These are phyloP conservation scores for Rhogogaster chlorosoma DNA, from an alignment of 2,888 invertebrate species.

Conservation along the genomic window DNA sequence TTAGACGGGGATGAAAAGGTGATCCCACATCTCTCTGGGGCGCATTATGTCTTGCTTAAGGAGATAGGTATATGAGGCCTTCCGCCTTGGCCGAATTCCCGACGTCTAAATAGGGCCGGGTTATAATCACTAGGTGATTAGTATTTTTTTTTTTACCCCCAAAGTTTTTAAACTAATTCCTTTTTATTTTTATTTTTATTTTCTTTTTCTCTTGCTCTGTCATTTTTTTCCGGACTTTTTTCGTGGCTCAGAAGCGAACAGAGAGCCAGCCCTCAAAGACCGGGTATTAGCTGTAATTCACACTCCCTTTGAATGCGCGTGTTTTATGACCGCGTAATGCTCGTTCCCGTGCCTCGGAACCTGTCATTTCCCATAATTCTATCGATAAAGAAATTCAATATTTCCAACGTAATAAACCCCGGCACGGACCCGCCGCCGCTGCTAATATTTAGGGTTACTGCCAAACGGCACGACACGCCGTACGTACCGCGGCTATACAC, in stretches of 20 bases:
- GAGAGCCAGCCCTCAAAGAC: background rate
- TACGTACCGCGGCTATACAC: slow-evolving; percentile 69
- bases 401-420: slow-evolving; percentile 64
- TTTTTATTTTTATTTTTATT: background rate
- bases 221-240: background rate
- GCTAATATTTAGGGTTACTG: slow-evolving; percentile 75
- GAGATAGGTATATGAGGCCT: background rate
- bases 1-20: slow-evolving; percentile 16
- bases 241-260: background rate
- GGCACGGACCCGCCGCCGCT: slow-evolving; percentile 55
- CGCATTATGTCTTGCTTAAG: slow-evolving; percentile 34
- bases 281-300: slow-evolving; percentile 34
- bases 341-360: slow-evolving; percentile 59
- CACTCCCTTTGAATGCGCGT: slow-evolving; percentile 35
- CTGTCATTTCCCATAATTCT: slow-evolving; percentile 63
- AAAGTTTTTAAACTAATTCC: background rate
- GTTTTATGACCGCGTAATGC: slow-evolving; percentile 62
- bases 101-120: background rate
- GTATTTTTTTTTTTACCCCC: background rate
- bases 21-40: slow-evolving; percentile 32
- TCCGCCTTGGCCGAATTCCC: background rate
- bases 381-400: slow-evolving; percentile 74
- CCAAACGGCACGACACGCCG: slow-evolving; percentile 62
- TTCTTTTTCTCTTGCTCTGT: background rate
- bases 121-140: background rate